phyloP scores from a whole-genome alignment of 2,888 invertebrate genomes.

The Chymomyza amoena region DNA sequence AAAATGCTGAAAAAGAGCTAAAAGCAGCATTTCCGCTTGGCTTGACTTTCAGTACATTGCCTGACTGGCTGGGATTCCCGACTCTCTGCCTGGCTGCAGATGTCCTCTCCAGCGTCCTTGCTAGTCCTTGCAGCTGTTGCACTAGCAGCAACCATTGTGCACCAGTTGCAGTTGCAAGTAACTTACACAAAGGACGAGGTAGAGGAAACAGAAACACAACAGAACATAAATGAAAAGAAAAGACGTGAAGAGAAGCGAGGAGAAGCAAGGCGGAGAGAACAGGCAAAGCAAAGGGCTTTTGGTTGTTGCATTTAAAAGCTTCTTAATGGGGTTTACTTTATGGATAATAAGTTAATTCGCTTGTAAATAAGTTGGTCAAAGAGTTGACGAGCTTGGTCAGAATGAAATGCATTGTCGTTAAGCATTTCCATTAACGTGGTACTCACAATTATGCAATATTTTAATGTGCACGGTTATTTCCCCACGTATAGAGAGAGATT shows the following conservation, averaged over 20 bases:
- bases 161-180: slow-evolving; percentile 38
- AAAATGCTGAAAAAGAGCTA: slow-evolving; percentile 46
- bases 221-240: slow-evolving; percentile 3
- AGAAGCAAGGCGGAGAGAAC: slow-evolving; percentile 1
- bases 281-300: slow-evolving; percentile 32
- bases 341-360: slow-evolving; percentile 73
- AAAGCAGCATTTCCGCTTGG: slow-evolving; percentile 71
- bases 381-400: neutral
- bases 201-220: neutral
- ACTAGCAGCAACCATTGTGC: slow-evolving; percentile 40
- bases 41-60: slow-evolving; percentile 57
- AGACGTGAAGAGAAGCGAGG: slow-evolving; percentile 17
- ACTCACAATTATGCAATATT: neutral
- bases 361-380: slow-evolving; percentile 63
- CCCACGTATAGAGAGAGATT: neutral
- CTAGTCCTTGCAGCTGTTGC: neutral
- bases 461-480: neutral
- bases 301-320: slow-evolving; percentile 41
- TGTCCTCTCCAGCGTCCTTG: slow-evolving; percentile 15
- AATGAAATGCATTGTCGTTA: neutral
- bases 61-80: slow-evolving; percentile 1
- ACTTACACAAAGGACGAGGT: slow-evolving; percentile 30
- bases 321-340: slow-evolving; percentile 20
- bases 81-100: slow-evolving; percentile 18
- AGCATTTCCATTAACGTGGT: neutral